These are phyloP conservation scores for Lonchura striata DNA, from an alignment of 2,113 vertebrate species.

Conservation along the genomic window DNA sequence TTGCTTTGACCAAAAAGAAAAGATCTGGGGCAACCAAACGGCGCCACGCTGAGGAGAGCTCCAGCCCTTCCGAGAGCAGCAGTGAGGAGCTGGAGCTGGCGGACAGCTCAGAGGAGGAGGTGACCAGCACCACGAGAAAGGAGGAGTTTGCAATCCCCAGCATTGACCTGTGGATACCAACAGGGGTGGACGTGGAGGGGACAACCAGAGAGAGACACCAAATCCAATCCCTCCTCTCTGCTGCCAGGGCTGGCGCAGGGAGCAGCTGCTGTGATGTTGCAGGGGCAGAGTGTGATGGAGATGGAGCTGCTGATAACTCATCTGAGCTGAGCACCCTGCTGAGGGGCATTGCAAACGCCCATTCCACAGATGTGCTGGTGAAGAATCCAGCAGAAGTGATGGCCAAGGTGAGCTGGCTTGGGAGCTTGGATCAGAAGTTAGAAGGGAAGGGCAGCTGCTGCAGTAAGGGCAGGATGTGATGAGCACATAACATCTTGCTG, in stretches of 20 bases:
- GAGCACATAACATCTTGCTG: background rate
- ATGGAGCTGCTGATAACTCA: rapidly evolving
- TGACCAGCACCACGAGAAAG: rapidly evolving
- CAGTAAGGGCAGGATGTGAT: background rate
- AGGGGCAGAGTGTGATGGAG: rapidly evolving
- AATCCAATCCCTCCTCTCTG: background rate
- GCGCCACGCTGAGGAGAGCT: background rate
- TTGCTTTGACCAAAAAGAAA: background rate
- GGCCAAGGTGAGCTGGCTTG: conserved; percentile 21
- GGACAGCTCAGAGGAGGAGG: background rate
- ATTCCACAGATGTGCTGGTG: background rate
- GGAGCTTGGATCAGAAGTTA: background rate
- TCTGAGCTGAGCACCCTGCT: background rate
- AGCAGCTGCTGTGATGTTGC: background rate
- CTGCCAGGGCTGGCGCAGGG: background rate
- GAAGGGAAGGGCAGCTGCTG: background rate
- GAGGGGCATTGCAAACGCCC: background rate
- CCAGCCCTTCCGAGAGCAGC: conserved; percentile 13
- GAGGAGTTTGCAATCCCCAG: conserved; percentile 25
- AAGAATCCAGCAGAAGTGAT: background rate
- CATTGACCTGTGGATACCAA: conserved; percentile 82
- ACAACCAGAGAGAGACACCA: background rate
- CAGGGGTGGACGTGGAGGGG: background rate
- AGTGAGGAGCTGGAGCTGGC: conserved; percentile 43
- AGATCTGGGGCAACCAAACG: background rate